Evolutionary conservation across 2,113 vertebrate genomes (phyloP).

Genomic region (Azemiops feae): DNA sequence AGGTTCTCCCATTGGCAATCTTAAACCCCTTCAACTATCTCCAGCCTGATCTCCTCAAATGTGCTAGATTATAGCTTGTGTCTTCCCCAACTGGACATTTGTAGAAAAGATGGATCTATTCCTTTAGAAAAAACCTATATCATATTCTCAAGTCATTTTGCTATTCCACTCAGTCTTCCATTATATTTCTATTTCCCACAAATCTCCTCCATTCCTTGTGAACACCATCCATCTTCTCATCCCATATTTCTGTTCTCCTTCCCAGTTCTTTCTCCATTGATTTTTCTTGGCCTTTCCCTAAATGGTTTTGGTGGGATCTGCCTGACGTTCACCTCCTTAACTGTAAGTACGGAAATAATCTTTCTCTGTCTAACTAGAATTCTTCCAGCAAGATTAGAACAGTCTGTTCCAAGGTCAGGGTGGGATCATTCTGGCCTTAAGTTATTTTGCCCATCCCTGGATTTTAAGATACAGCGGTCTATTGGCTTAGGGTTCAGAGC

Average conservation of each 20-base stretch:
- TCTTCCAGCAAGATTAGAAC: not conserved
- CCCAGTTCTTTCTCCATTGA: constrained; percentile 80
- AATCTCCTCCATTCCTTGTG: too few relatives aligned
- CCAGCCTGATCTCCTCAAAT: not conserved
- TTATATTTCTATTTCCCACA: not conserved
- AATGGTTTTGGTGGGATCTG: constrained; percentile 93
- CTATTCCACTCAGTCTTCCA: not conserved
- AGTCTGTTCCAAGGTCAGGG: not conserved
- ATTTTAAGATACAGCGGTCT: not conserved
- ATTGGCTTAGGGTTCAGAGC: too few relatives aligned
- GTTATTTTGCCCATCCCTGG: not conserved
- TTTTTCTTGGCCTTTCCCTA: constrained; percentile 86
- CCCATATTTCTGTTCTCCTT: not conserved
- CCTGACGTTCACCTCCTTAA: constrained; percentile 89
- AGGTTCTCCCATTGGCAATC: not conserved
- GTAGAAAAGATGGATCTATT: not conserved
- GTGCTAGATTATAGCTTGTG: not conserved
- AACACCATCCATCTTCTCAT: not conserved
- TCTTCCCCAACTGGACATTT: not conserved
- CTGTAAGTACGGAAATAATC: constrained; percentile 73
- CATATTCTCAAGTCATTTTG: not conserved
- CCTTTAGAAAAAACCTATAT: not conserved
- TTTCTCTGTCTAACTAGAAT: not conserved
- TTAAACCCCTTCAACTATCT: not conserved
- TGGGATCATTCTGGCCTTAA: not conserved